Evolutionary conservation across 2,888 invertebrate species (phyloP), one percentile per base, ranked within the genome.

Genomic region (Drosophila neoperkinsi): DNA sequence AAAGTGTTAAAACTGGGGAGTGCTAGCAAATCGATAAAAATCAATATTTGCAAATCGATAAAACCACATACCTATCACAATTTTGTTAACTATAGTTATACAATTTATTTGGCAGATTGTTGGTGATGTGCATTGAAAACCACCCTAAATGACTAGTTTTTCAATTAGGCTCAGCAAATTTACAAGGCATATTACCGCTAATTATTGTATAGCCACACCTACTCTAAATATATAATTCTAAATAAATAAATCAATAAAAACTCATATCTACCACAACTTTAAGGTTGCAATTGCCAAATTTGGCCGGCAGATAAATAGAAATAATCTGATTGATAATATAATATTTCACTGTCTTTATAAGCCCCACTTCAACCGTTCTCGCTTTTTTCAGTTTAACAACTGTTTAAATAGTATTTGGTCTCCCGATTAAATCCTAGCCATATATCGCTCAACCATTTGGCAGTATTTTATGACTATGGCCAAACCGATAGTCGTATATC

Each of bases 401-500:
- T 5, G 11, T 41, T 41, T n/a, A 41, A 41, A 41, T n/a, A n/a
- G n/a, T 41, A 10, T 3, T 41, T 41, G 5, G n/a, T 11, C n/a
- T 41, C 5, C n/a, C n/a, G 41, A n/a, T 41, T n/a, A n/a, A 41
- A 41, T 41, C 10, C 11, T n/a, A 34, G 72, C 64, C 41, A 36
- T n/a, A 21, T 60, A 58, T 53, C 60, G 63, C 31, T 81, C 65
- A 58, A 63, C 68, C 85, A 82, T 77, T 85, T 71, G 69, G 74
- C 69, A 72, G 71, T 87, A 89, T 84, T 87, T 89, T 76, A 86
- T 72, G 68, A 77, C 65, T 38, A 28, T 74, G 77, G 68, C 55
- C 71, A 66, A 43, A 49, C 71, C 76, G 33, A 43, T 38, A 67
- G 74, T 75, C 88, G 73, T 88, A 71, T 85, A 90, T 85, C 88